Conservation (phyloP, 2,888 invertebrate genomes). For the Scelioninae gen. 1 region DNA sequence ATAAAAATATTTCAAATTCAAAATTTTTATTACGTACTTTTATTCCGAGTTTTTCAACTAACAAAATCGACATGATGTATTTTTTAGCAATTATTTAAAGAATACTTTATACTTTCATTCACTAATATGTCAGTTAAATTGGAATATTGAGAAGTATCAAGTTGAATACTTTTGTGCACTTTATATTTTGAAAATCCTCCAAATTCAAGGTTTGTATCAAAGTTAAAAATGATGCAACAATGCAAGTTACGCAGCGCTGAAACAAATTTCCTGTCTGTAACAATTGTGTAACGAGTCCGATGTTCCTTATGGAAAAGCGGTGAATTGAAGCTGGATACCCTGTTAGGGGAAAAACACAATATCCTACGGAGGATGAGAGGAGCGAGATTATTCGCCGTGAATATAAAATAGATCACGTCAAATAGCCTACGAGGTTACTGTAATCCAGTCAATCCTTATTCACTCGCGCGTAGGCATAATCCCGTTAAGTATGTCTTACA, state of each 20-base stretch:
- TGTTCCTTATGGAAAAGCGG: slow-evolving; percentile 19
- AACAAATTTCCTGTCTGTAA: slow-evolving; percentile 30
- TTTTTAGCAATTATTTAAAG: no score
- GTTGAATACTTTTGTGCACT: no score
- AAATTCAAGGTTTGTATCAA: no score
- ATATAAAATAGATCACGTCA: slow-evolving; percentile 65
- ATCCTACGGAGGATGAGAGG: slow-evolving; percentile 28
- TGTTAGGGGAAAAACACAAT: slow-evolving; percentile 5
- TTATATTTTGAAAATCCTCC: no score
- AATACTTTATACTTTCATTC: no score
- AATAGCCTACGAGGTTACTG: slow-evolving; percentile 54
- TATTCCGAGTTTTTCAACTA: no score
- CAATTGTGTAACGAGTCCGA: slow-evolving; percentile 22
- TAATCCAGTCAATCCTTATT: slow-evolving; percentile 70
- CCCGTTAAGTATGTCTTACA: slow-evolving; percentile 67
- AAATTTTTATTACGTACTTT: no score
- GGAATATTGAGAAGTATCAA: no score
- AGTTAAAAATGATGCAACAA: background rate
- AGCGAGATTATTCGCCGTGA: slow-evolving; percentile 31
- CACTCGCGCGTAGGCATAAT: slow-evolving; percentile 69
- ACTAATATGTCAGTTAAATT: no score
- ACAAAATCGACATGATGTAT: no score
- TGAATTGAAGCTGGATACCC: slow-evolving; percentile 14
- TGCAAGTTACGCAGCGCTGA: background rate
- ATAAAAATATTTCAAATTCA: no score